A percentile compares a stretch with the other conserved stretches of the same genome.
phyloP scores from a whole-genome alignment of 2,888 invertebrate species.

The Xestia rhomboidea region DNA sequence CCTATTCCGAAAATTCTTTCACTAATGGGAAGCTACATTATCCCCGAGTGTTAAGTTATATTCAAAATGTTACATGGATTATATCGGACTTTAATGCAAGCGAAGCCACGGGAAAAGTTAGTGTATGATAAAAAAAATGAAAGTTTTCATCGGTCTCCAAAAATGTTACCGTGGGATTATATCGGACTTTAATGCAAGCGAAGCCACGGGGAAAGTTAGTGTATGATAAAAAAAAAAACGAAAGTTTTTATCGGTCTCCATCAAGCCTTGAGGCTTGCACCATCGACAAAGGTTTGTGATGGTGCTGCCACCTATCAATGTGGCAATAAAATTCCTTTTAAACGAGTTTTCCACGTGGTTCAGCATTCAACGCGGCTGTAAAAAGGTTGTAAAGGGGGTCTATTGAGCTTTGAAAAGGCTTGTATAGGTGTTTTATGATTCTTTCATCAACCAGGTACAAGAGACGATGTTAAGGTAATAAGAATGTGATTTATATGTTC shows the following conservation, averaged over 20 bases:
- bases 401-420: constrained; percentile 41
- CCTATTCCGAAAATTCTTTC: neutral
- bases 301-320: constrained; percentile 37
- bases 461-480: neutral
- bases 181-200: neutral
- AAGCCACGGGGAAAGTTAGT: neutral
- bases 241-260: neutral
- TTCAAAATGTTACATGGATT: neutral
- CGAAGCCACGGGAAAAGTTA: neutral
- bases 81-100: neutral
- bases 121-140: neutral
- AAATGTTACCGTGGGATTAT: neutral
- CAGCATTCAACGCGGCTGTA: constrained; percentile 52
- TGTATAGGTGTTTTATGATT: constrained; percentile 34
- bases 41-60: neutral
- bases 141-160: neutral
- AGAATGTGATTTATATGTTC: neutral
- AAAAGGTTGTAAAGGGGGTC: constrained; percentile 51
- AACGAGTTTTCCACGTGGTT: constrained; percentile 40
- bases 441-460: constrained; percentile 3
- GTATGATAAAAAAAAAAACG: neutral
- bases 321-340: constrained; percentile 50
- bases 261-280: constrained; percentile 31
- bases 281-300: constrained; percentile 25
- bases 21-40: neutral